These are phyloP conservation scores for Marcusenius ussheri DNA, from an alignment of 2,113 vertebrate species.

Conservation along the genomic window DNA sequence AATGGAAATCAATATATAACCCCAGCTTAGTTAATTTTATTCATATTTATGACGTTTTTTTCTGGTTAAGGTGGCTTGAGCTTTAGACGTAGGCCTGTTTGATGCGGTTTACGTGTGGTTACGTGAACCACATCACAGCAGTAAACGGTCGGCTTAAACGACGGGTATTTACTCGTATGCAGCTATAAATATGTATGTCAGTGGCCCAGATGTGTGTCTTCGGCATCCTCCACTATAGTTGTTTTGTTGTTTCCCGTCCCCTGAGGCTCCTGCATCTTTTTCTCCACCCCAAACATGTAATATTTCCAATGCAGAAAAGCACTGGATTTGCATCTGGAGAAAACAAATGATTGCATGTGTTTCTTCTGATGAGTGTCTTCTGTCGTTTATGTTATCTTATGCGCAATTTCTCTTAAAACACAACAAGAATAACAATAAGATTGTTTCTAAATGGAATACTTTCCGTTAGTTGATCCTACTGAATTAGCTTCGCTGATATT, in stretches of 20 bases:
- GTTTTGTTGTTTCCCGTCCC: constrained; percentile 60
- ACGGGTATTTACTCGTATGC: background rate
- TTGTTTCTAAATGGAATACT: background rate
- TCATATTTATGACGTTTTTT: background rate
- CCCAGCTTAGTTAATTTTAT: background rate
- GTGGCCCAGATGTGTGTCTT: background rate
- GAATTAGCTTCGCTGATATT: background rate
- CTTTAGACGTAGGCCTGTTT: background rate
- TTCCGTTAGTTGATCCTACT: background rate
- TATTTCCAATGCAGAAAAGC: constrained; percentile 49
- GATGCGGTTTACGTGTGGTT: background rate
- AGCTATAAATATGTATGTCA: background rate
- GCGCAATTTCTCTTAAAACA: background rate
- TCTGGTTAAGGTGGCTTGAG: background rate
- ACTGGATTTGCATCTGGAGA: constrained; percentile 50
- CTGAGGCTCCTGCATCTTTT: constrained; percentile 54
- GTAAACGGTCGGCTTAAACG: background rate
- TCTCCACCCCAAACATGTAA: constrained; percentile 53
- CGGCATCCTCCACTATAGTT: constrained; percentile 31
- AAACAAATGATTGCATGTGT: constrained; percentile 61
- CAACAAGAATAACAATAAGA: background rate
- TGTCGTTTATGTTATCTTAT: constrained; percentile 30
- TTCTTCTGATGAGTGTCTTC: constrained; percentile 61
- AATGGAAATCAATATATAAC: background rate
- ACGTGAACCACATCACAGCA: background rate